Conservation (phyloP, 2,888 invertebrate species). For the Chelonus formosanus region DNA sequence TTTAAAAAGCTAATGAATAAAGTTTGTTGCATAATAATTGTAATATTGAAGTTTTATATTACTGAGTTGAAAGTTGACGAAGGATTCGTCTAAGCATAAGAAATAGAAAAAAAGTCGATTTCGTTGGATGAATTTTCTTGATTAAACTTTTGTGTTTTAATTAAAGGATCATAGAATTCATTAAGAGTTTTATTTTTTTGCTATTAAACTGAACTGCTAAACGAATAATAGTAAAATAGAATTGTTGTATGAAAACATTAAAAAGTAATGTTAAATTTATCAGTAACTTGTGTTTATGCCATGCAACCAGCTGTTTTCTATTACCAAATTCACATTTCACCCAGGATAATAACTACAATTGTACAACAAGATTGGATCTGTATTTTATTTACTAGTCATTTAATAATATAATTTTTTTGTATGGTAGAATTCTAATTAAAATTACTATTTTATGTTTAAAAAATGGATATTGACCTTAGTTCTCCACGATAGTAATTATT, state of each 20-base stretch:
- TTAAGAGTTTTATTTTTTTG: constrained; percentile 8
- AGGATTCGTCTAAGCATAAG: neutral
- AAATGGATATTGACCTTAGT: no score
- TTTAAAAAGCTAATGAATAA: no score
- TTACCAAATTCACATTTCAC: constrained; percentile 24
- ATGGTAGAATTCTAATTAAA: no score
- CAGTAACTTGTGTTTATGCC: constrained; percentile 12
- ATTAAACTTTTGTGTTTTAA: constrained; percentile 8
- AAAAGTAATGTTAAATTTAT: constrained; percentile 1
- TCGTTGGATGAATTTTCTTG: constrained; percentile 6
- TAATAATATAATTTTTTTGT: no score
- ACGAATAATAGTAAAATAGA: constrained; percentile 2
- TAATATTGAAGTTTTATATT: no score
- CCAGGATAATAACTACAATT: constrained; percentile 3
- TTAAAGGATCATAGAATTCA: constrained; percentile 10
- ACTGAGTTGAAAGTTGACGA: no score
- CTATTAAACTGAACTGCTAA: neutral
- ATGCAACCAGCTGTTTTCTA: constrained; percentile 21
- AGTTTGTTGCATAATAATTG: no score
- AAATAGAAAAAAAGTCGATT: constrained; percentile 1
- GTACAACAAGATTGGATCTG: constrained; percentile 5
- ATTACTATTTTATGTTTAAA: no score
- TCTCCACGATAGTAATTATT: no score
- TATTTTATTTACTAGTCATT: no score
- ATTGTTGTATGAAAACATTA: constrained; percentile 3